Evolutionary conservation across 2,113 vertebrate species (phyloP).

Genomic region (Carettochelys insculpta): DNA sequence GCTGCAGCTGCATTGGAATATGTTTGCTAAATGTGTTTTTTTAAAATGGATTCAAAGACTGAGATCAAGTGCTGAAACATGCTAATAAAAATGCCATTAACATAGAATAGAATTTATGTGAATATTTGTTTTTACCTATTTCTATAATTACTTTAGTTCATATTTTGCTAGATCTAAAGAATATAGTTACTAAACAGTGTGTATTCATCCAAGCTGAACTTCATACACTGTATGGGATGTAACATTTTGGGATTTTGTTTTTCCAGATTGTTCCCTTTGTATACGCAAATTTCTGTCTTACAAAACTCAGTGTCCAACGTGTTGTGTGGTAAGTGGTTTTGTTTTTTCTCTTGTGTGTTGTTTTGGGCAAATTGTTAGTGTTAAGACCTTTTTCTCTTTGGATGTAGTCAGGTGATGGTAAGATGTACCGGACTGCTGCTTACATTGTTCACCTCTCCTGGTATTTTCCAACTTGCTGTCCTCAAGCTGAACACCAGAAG

Average conservation of each 20-base stretch:
- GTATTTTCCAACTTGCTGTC: background rate
- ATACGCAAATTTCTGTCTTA: slow-evolving; percentile 93
- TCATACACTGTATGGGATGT: background rate
- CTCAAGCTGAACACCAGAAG: fast-evolving
- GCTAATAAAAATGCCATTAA: background rate
- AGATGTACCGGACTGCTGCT: background rate
- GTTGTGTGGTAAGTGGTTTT: slow-evolving; percentile 87
- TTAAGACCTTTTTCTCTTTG: background rate
- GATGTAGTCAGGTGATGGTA: fast-evolving
- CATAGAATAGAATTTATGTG: background rate
- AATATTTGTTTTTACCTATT: background rate
- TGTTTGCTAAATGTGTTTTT: background rate
- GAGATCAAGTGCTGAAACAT: background rate
- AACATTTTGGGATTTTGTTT: slow-evolving; percentile 60
- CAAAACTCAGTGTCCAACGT: slow-evolving; percentile 92
- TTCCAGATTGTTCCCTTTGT: slow-evolving; percentile 93
- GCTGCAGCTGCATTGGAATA: background rate
- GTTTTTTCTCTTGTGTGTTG: background rate
- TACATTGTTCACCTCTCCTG: background rate
- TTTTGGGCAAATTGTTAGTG: background rate
- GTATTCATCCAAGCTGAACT: background rate
- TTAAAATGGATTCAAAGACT: background rate
- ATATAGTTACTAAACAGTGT: background rate
- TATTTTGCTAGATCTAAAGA: background rate
- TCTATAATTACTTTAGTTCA: background rate